Evolutionary conservation across 2,113 vertebrate genomes (phyloP).

Genomic region (Thermophis baileyi): DNA sequence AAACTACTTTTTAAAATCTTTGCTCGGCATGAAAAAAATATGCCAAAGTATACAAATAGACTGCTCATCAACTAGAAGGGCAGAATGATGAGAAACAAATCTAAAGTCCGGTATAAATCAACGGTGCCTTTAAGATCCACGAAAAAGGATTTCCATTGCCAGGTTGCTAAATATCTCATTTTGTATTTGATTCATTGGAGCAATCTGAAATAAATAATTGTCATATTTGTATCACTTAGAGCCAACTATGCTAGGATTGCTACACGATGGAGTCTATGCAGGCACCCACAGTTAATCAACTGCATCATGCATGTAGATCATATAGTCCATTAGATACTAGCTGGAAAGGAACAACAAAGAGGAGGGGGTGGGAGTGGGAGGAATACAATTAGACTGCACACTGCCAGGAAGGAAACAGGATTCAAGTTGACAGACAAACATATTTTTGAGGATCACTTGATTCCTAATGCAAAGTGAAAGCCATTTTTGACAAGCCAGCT

Average conservation of each 20-base stretch:
- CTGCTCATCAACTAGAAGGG: slow-evolving; percentile 30
- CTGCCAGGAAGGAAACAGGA: slow-evolving; percentile 61
- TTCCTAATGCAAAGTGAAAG: slow-evolving; percentile 57
- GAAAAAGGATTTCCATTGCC: slow-evolving; percentile 54
- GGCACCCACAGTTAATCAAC: slow-evolving; percentile 63
- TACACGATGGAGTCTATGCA: slow-evolving; percentile 45
- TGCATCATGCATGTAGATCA: slow-evolving; percentile 55
- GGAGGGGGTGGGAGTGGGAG: slow-evolving; percentile 52
- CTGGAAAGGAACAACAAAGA: slow-evolving; percentile 62
- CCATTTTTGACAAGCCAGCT: slow-evolving; percentile 57
- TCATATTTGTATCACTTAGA: slow-evolving; percentile 62
- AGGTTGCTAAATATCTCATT: slow-evolving; percentile 65
- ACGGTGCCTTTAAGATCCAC: slow-evolving; percentile 44
- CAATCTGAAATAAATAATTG: slow-evolving; percentile 59
- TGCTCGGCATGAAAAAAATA: slow-evolving; percentile 32
- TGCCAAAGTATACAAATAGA: slow-evolving; percentile 35
- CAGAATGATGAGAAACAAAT: slow-evolving; percentile 40
- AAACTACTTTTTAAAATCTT: slow-evolving; percentile 5
- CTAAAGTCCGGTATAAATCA: slow-evolving; percentile 41
- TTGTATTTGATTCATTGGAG: slow-evolving; percentile 56
- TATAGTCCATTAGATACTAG: slow-evolving; percentile 62
- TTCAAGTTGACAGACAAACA: slow-evolving; percentile 60
- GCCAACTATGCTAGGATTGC: slow-evolving; percentile 56
- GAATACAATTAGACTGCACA: slow-evolving; percentile 62
- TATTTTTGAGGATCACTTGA: slow-evolving; percentile 58